phyloP scores from a whole-genome alignment of 2,797 vertebrate genomes.

The Arctocebus calabarensis region DNA sequence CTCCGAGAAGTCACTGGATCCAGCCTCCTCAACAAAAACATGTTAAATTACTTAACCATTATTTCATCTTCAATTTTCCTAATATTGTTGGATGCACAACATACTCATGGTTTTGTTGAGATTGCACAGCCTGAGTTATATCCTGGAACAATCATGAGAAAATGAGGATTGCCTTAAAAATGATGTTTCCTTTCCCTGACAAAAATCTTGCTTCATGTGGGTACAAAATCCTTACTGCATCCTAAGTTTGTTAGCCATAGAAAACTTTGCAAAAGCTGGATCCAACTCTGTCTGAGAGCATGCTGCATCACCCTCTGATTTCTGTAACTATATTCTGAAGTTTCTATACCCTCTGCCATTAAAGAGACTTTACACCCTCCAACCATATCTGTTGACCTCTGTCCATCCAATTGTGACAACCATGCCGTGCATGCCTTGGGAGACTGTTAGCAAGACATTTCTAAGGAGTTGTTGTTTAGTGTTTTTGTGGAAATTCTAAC shows the following conservation, averaged over 20 bases:
- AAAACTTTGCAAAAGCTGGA: background rate
- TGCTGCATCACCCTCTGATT: background rate
- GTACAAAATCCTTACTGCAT: fast-evolving
- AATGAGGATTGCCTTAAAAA: background rate
- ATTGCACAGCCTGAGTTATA: background rate
- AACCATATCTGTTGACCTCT: constrained; percentile 40
- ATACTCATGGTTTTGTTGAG: background rate
- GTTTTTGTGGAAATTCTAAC: background rate
- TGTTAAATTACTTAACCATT: background rate
- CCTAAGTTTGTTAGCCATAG: fast-evolving
- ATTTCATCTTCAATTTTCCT: background rate
- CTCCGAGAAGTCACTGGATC: background rate
- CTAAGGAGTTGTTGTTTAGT: background rate
- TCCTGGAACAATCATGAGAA: background rate
- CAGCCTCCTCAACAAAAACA: fast-evolving
- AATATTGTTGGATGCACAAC: fast-evolving
- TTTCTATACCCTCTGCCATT: constrained; percentile 26
- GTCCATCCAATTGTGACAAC: constrained; percentile 59
- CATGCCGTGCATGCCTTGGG: background rate
- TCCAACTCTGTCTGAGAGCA: background rate
- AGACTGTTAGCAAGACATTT: constrained; percentile 65
- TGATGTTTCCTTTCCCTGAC: background rate
- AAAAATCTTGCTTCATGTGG: background rate
- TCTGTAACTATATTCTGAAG: background rate
- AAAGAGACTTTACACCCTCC: background rate